Percentiles rank a stretch among this genome's conserved stretches.
Evolutionary conservation across 2,888 invertebrate species (phyloP).

Genomic region (Drosophila nigricruria): DNA sequence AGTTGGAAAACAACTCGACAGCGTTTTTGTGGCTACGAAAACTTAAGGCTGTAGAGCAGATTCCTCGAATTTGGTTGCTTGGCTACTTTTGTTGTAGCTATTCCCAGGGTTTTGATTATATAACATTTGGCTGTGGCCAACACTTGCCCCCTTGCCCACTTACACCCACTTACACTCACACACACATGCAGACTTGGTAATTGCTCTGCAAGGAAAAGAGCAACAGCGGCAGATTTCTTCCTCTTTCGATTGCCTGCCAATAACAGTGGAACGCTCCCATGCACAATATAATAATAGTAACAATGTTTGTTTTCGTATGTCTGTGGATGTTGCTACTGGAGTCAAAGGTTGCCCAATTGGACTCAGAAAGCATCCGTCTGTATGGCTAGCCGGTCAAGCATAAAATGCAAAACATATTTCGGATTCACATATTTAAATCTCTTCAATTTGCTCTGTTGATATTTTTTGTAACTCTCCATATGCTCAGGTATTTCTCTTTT

Average conservation of each 20-base stretch:
- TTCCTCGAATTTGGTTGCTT: slow-evolving; percentile 40
- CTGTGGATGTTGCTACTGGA: slow-evolving; percentile 6
- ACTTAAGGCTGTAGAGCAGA: slow-evolving; percentile 43
- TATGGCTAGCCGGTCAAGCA: slow-evolving; percentile 71
- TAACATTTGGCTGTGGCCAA: slow-evolving; percentile 55
- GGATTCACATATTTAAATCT: slow-evolving; percentile 55
- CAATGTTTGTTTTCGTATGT: slow-evolving; percentile 6
- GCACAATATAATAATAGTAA: slow-evolving; percentile 13
- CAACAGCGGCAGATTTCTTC: slow-evolving; percentile 29
- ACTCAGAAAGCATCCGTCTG: slow-evolving; percentile 37
- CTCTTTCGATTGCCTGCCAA: slow-evolving; percentile 61
- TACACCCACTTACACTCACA: background rate
- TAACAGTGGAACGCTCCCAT: slow-evolving; percentile 47
- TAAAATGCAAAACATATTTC: slow-evolving; percentile 60
- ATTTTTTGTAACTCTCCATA: background rate
- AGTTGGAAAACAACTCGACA: slow-evolving; percentile 45
- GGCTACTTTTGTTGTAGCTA: slow-evolving; percentile 34
- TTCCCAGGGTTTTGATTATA: slow-evolving; percentile 58
- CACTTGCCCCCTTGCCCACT: background rate
- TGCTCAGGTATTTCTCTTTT: background rate
- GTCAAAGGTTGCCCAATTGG: slow-evolving; percentile 41
- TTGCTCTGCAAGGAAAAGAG: slow-evolving; percentile 50
- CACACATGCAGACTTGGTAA: slow-evolving; percentile 46
- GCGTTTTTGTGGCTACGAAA: slow-evolving; percentile 45
- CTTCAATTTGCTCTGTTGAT: background rate